Evolutionary conservation across 2,113 vertebrate genomes (phyloP).

Genomic region (Sapayoa aenigma): DNA sequence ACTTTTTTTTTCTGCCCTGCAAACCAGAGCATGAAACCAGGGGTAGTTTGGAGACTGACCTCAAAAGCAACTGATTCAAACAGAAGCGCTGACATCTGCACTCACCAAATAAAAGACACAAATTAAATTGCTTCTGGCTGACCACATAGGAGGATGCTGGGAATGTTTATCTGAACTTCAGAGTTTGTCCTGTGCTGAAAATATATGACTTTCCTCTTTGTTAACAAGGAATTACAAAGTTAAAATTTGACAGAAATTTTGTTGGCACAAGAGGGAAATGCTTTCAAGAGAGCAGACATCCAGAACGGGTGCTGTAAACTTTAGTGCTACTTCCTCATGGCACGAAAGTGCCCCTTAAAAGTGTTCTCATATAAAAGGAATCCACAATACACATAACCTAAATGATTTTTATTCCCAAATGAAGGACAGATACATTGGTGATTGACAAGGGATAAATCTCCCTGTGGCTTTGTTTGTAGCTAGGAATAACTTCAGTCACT

Average conservation of each 20-base stretch:
- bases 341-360: neutral
- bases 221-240: neutral
- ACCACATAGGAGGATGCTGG: neutral
- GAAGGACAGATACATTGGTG: neutral
- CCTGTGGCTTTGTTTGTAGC: neutral
- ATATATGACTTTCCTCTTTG: neutral
- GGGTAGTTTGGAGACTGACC: neutral
- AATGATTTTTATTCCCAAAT: neutral
- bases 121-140: neutral
- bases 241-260: neutral
- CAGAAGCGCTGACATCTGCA: neutral
- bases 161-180: neutral
- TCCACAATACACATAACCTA: neutral
- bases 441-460: neutral
- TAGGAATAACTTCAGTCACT: neutral
- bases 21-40: neutral
- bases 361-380: neutral
- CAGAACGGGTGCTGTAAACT: neutral
- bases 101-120: neutral
- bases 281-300: neutral
- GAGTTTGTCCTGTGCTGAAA: neutral
- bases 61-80: neutral
- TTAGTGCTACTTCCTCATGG: neutral
- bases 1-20: neutral
- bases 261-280: neutral